These are phyloP conservation scores for Littorina saxatilis DNA, from an alignment of 1,140 invertebrate genomes.

Conservation along the genomic window DNA sequence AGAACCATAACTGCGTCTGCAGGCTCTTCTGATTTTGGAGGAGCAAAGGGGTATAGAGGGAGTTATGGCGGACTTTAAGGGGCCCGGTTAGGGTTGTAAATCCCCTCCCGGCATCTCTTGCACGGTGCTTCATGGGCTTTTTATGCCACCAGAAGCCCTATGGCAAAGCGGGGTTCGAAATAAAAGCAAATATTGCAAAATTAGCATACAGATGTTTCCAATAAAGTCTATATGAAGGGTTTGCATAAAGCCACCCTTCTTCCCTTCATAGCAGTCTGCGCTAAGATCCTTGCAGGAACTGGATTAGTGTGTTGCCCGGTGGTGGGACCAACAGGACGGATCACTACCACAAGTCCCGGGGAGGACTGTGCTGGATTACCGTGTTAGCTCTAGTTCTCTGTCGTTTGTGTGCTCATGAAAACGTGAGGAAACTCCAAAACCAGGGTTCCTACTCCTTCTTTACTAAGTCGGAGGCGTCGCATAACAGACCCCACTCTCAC, in stretches of 20 bases:
- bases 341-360: not conserved
- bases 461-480: too few relatives aligned
- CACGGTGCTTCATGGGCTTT: conserved; percentile 16
- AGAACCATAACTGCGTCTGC: not conserved
- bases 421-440: too few relatives aligned
- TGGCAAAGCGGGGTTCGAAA: conserved; percentile 18
- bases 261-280: not conserved
- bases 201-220: conserved; percentile 38
- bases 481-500: too few relatives aligned
- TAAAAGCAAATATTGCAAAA: conserved; percentile 38
- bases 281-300: not conserved
- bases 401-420: too few relatives aligned
- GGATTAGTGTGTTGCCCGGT: not conserved
- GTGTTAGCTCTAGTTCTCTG: too few relatives aligned
- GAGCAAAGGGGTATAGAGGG: not conserved
- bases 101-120: conserved; percentile 26
- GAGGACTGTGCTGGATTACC: too few relatives aligned
- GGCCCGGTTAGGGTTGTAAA: conserved; percentile 33
- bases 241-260: not conserved
- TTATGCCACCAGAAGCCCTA: conserved; percentile 24
- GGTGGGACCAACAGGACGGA: not conserved
- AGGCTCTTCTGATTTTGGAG: conserved; percentile 15
- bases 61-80: conserved; percentile 29
- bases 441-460: too few relatives aligned
- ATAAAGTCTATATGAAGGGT: conserved; percentile 33